A percentile compares a stretch with the other conserved stretches of the same genome.
phyloP scores from a whole-genome alignment of 2,113 vertebrate species.

The Hydrolagus affinis region DNA sequence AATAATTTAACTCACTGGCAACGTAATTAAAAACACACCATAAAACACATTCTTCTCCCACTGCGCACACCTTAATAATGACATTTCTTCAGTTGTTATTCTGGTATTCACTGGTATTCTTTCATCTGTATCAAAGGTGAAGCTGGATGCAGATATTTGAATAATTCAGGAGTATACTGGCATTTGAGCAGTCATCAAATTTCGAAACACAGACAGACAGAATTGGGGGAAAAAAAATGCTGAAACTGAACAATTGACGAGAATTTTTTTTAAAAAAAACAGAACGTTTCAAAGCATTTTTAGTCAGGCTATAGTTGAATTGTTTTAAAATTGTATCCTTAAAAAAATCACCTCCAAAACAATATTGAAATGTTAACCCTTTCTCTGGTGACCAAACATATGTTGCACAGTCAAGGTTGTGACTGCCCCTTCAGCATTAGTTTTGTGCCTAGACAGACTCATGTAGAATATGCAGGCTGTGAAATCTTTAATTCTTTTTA shows the following conservation, averaged over 20 bases:
- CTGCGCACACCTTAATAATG: background rate
- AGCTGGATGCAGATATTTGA: conserved; percentile 25
- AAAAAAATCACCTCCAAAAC: background rate
- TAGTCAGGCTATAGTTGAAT: background rate
- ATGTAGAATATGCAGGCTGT: background rate
- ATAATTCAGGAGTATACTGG: conserved; percentile 18
- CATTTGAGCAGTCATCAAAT: background rate
- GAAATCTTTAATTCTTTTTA: background rate
- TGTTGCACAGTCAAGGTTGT: background rate
- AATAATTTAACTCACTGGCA: background rate
- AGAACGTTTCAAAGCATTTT: conserved; percentile 17
- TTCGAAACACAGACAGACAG: background rate
- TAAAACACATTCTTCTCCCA: background rate
- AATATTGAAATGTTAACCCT: conserved; percentile 5
- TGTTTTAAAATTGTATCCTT: background rate
- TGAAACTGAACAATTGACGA: conserved; percentile 5
- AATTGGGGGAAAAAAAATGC: conserved; percentile 15
- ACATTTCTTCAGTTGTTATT: background rate
- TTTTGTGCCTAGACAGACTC: background rate
- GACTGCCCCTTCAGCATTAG: background rate
- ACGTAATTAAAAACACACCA: background rate
- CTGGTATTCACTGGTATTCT: background rate
- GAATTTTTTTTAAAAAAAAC: background rate
- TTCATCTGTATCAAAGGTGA: conserved; percentile 30
- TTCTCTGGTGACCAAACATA: background rate